Base-by-base conservation (phyloP, 2,888 invertebrate species). In the Achlya flavicornis region DNA sequence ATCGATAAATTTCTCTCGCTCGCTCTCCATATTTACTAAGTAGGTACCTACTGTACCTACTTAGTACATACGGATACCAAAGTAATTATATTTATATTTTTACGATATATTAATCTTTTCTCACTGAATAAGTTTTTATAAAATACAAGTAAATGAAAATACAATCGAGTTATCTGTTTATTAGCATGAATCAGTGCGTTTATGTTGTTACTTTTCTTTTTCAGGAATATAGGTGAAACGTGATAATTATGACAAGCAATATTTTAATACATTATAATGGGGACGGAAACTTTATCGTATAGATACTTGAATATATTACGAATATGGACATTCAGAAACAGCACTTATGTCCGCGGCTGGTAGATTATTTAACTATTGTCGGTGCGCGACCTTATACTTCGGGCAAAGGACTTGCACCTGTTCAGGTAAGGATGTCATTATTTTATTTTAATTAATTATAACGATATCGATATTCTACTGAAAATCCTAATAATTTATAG, bases 351-450 rank as follows among this genome's bases (percentile, higher is more conserved):
- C 97, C 97, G 83, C 96, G 97, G 77, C 94, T 98, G 84, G 97
- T 97, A 93, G 99, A 99, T 95, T 99, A 99, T 93, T 95, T 99
- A 87, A 98, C 99, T 78, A 98, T 99, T 84, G 99, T 99, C 79
- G 99, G 99, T 79, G 97, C 98, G 41, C 95, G 97, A 74, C 97
- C 97, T 72, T 95, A 95, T 77, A 95, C 95, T 64, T 93, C 94
- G 64, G 94, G 94, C 63, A 95, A 94, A 86, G 88, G 96, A 88
- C 94, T 96, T 88, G 95, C 97, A 78, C 96, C 97, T 57, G 96
- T 97, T 63, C 97, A 97, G 96, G 97, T 97, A 87, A 61, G 58
- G 60, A 61, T 63, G 43, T 41, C 38, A 14, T 41, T 41, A 43
- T 60, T 43, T 41, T 12, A 0, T 59, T 0, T 16, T n/a, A n/a